Percentiles rank a stretch among this genome's conserved stretches.
phyloP scores from a whole-genome alignment of 1,140 invertebrate species.

The Elysia chlorotica region DNA sequence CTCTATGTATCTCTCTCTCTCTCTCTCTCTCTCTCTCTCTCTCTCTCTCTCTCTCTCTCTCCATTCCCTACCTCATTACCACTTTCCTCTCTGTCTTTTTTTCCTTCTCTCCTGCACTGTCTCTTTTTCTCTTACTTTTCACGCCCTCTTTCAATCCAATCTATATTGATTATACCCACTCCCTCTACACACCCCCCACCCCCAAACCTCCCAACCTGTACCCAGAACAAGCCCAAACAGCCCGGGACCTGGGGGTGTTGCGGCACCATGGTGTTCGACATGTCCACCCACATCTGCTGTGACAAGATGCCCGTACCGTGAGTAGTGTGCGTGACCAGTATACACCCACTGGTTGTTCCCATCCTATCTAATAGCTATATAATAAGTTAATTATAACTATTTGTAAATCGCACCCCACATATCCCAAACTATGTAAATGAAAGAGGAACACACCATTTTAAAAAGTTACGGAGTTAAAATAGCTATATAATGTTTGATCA shows the following conservation, averaged over 20 bases:
- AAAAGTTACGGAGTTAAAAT: not conserved
- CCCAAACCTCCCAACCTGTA: too few relatives aligned
- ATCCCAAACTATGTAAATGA: not conserved
- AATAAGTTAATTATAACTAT: not conserved
- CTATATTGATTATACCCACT: too few relatives aligned
- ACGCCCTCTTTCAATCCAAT: too few relatives aligned
- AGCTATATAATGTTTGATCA: too few relatives aligned
- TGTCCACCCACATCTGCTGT: constrained; percentile 1
- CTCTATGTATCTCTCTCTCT: not conserved
- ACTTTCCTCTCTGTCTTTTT: not conserved
- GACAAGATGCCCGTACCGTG: constrained; percentile 7
- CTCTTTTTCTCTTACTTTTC: too few relatives aligned
- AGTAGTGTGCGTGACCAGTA: not conserved
- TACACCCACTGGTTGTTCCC: not conserved
- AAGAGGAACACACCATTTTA: not conserved
- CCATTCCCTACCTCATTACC: too few relatives aligned
- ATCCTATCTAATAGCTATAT: not conserved
- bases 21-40: too few relatives aligned
- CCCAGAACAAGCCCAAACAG: not conserved
- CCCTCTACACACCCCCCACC: not conserved
- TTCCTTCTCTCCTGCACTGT: not conserved
- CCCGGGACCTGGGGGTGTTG: not conserved
- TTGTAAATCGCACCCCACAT: not conserved
- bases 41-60: too few relatives aligned
- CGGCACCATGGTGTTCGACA: not conserved